phyloP scores from a whole-genome alignment of 2,113 vertebrate species.

The Myxocyprinus asiaticus region DNA sequence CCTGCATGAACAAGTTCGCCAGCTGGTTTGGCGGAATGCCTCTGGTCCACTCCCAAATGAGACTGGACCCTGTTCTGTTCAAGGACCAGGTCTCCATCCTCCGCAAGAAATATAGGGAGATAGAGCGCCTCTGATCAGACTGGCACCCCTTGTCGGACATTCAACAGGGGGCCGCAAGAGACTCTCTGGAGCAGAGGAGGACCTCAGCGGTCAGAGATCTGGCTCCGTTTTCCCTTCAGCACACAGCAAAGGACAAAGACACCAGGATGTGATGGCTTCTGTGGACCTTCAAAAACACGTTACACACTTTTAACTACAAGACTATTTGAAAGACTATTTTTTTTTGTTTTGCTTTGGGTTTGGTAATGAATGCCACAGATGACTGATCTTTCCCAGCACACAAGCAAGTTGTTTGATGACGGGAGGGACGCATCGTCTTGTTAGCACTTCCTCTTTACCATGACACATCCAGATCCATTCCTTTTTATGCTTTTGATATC shows the following conservation, averaged over 20 bases:
- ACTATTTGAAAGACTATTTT: slow-evolving; percentile 54
- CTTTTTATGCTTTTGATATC: not conserved
- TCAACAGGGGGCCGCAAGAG: slow-evolving; percentile 65
- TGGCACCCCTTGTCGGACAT: slow-evolving; percentile 66
- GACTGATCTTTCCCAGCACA: slow-evolving; percentile 62
- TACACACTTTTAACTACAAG: slow-evolving; percentile 67
- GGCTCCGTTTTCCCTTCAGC: slow-evolving; percentile 67
- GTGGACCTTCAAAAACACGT: slow-evolving; percentile 49
- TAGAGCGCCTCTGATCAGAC: slow-evolving; percentile 76
- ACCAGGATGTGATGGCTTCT: slow-evolving; percentile 44
- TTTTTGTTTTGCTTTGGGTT: not conserved
- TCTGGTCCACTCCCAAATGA: slow-evolving; percentile 78
- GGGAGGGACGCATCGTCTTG: slow-evolving; percentile 54
- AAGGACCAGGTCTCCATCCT: slow-evolving; percentile 82
- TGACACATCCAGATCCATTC: slow-evolving; percentile 41
- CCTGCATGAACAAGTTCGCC: slow-evolving; percentile 77
- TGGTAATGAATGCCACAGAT: slow-evolving; percentile 53
- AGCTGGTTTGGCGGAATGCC: slow-evolving; percentile 81
- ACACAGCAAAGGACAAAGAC: slow-evolving; percentile 64
- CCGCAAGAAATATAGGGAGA: slow-evolving; percentile 81
- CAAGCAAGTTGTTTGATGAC: slow-evolving; percentile 60
- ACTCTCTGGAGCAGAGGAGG: slow-evolving; percentile 64
- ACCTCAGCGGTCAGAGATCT: slow-evolving; percentile 48
- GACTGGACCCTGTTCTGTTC: slow-evolving; percentile 79
- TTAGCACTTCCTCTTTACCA: slow-evolving; percentile 34